Conservation (phyloP, 2,888 invertebrate genomes). For the Chouioia cunea region DNA sequence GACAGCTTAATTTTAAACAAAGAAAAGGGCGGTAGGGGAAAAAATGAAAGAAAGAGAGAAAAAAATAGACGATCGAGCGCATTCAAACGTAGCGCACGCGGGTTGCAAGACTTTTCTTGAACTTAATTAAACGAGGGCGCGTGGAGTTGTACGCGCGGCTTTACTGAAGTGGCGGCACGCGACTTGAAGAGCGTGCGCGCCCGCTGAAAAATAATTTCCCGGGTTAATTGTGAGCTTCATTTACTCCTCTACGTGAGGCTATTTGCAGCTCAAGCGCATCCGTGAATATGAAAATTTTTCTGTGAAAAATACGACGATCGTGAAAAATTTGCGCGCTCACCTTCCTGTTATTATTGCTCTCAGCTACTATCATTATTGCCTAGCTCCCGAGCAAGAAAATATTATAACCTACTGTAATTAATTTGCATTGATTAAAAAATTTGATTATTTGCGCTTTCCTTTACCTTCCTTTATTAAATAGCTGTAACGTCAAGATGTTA, state of each 20-base stretch:
- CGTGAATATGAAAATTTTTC: conserved; percentile 48
- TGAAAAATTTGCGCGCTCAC: conserved; percentile 31
- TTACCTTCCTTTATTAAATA: no score
- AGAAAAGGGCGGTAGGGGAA: not conserved
- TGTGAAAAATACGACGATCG: conserved; percentile 43
- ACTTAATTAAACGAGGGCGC: conserved; percentile 61
- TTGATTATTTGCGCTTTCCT: no score
- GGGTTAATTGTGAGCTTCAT: conserved; percentile 58
- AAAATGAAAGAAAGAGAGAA: conserved; percentile 5
- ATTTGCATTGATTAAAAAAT: no score
- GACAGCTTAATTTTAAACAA: not conserved
- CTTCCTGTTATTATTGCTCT: not conserved
- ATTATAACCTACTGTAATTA: no score
- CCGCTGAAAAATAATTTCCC: conserved; percentile 59
- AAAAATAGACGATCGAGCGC: conserved; percentile 26
- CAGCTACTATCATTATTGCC: no score
- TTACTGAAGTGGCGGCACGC: conserved; percentile 29
- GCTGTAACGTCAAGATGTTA: no score
- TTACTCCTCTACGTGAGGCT: conserved; percentile 47
- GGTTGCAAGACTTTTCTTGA: conserved; percentile 57
- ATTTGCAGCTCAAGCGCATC: conserved; percentile 47
- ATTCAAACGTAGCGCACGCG: conserved; percentile 21
- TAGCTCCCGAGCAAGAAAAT: no score
- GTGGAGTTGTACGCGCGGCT: conserved; percentile 31
- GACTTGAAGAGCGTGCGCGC: conserved; percentile 27